Conservation (phyloP, 1,140 invertebrate species). For the Heliothis virescens region DNA sequence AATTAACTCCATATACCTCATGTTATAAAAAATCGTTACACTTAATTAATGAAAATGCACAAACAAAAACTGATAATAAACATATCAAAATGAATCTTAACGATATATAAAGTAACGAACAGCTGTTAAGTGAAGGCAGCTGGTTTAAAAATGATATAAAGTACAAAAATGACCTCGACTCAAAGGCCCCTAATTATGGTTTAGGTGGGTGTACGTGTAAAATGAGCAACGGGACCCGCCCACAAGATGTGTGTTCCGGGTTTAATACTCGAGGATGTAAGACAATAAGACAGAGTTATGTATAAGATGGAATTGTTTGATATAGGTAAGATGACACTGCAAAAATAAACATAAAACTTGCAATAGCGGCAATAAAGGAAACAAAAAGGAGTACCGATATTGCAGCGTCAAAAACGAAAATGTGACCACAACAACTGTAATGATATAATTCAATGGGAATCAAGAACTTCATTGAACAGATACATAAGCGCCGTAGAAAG, state of each 20-base stretch:
- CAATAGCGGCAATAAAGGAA: neutral
- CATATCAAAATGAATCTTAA: conserved; percentile 1
- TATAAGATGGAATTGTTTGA: neutral
- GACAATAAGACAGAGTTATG: conserved; percentile 1
- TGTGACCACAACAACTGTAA: neutral
- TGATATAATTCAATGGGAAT: neutral
- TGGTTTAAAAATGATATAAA: conserved; percentile 34
- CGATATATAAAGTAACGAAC: conserved; percentile 12
- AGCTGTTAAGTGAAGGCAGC: conserved; percentile 45
- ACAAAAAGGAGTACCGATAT: neutral
- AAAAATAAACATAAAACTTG: neutral
- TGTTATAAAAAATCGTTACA: neutral
- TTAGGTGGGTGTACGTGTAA: conserved; percentile 46
- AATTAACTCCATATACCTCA: neutral
- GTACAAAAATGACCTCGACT: conserved; percentile 43
- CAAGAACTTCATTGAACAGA: neutral
- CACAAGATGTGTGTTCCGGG: conserved; percentile 42
- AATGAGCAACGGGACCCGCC: conserved; percentile 44
- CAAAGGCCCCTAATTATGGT: conserved; percentile 45
- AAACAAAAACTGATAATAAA: conserved; percentile 16
- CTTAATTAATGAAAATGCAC: conserved; percentile 11
- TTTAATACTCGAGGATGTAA: conserved; percentile 12
- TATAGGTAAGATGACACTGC: neutral
- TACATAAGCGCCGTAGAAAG: neutral
- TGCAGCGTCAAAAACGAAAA: too few relatives aligned